phyloP scores from a whole-genome alignment of 2,113 vertebrate species.

The Psettodes erumei region DNA sequence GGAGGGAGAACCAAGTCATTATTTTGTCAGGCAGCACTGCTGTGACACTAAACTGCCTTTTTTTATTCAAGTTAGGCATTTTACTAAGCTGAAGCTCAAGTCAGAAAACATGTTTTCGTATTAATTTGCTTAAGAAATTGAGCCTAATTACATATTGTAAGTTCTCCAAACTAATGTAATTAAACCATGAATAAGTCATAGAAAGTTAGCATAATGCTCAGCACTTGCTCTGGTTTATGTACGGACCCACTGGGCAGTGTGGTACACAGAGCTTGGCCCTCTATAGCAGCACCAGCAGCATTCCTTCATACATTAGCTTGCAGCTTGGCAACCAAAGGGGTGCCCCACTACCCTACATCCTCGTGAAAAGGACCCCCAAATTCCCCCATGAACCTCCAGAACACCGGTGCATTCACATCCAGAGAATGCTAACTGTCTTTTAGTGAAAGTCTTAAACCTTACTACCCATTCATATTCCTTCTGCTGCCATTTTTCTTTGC shows the following conservation, averaged over 20 bases:
- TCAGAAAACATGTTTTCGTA: not conserved
- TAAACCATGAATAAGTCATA: constrained; percentile 43
- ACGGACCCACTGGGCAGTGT: not conserved
- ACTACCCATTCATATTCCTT: constrained; percentile 29
- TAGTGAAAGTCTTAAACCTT: constrained; percentile 28
- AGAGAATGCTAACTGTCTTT: constrained; percentile 25
- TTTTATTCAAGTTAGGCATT: not conserved
- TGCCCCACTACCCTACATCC: constrained; percentile 80
- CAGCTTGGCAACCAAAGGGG: constrained; percentile 78
- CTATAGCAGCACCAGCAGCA: constrained; percentile 66
- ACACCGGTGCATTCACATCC: constrained; percentile 55
- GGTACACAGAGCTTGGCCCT: constrained; percentile 22
- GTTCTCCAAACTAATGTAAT: not conserved
- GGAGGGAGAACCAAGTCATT: not conserved
- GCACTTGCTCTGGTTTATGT: constrained; percentile 8
- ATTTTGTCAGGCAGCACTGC: not conserved
- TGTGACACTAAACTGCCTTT: not conserved
- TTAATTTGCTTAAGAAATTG: not conserved
- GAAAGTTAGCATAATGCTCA: constrained; percentile 2
- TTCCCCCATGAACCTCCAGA: constrained; percentile 14
- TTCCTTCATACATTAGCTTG: constrained; percentile 66
- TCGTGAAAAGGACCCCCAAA: constrained; percentile 51
- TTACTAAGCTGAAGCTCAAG: not conserved
- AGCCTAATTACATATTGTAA: not conserved
- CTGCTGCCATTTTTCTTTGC: not conserved